Percentiles rank a stretch among this genome's conserved stretches.
Conservation (phyloP, 2,113 vertebrate genomes). For the Salvelinus namaycush region DNA sequence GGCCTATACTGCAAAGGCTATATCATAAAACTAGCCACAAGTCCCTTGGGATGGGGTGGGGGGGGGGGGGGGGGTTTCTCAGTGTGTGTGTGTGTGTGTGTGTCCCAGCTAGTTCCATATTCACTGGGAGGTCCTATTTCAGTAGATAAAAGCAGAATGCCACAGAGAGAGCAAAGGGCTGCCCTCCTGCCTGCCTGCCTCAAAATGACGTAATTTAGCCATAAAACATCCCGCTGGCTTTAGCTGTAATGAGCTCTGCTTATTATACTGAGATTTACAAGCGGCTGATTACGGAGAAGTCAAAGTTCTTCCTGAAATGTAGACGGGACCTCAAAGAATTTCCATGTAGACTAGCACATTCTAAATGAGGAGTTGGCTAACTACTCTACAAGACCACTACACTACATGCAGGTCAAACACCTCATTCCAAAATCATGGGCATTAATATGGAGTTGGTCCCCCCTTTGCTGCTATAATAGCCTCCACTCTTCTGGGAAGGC, state of each 20-base stretch:
- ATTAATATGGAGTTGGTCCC: too few species aligned
- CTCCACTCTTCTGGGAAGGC: too few species aligned
- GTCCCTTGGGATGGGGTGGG: not conserved
- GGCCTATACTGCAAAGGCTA: not conserved
- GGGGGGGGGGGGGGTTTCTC: not conserved
- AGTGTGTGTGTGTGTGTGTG: slow-evolving; percentile 31
- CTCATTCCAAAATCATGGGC: too few species aligned
- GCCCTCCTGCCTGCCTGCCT: not conserved
- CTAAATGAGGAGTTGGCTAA: too few species aligned
- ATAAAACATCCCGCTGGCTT: slow-evolving; percentile 31
- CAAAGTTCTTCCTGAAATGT: slow-evolving; percentile 10
- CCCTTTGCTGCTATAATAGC: too few species aligned
- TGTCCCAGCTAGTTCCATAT: not conserved
- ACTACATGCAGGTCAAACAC: too few species aligned
- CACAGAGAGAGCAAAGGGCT: not conserved
- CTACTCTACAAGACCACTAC: too few species aligned
- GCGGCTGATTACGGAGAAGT: slow-evolving; percentile 11
- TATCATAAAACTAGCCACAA: too few species aligned
- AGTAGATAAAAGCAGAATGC: not conserved
- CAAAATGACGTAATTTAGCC: slow-evolving; percentile 46
- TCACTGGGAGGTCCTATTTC: not conserved
- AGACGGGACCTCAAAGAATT: not conserved
- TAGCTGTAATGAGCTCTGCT: slow-evolving; percentile 23
- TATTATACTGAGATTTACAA: slow-evolving; percentile 12
- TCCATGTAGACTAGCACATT: too few species aligned